Evolutionary conservation across 2,888 invertebrate genomes (phyloP).

Genomic region (Miltochrista miniata): DNA sequence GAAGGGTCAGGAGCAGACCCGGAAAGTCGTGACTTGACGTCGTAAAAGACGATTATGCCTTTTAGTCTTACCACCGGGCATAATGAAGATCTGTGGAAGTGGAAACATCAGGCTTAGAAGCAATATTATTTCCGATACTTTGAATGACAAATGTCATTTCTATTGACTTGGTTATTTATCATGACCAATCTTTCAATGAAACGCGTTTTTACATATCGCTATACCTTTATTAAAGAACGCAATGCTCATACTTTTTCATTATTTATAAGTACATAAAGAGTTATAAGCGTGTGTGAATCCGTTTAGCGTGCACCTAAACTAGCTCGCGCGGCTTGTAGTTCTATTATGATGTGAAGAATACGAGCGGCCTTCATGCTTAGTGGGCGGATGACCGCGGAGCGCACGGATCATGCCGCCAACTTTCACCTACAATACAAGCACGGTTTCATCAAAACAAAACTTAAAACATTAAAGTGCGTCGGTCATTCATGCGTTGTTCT

Average conservation of each 20-base stretch:
- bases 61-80: too few species aligned
- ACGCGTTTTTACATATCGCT: too few species aligned
- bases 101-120: too few species aligned
- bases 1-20: too few species aligned
- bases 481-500: conserved; percentile 26
- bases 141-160: too few species aligned
- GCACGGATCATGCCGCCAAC: conserved; percentile 54
- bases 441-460: conserved; percentile 60
- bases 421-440: conserved; percentile 59
- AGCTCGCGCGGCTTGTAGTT: conserved; percentile 29
- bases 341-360: conserved; percentile 43
- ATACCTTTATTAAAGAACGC: too few species aligned
- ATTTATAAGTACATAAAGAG: not conserved
- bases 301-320: conserved; percentile 26
- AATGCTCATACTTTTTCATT: not conserved
- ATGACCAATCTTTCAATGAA: too few species aligned
- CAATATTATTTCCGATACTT: too few species aligned
- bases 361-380: conserved; percentile 74
- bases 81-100: too few species aligned
- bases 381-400: conserved; percentile 64
- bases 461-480: conserved; percentile 29
- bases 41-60: too few species aligned
- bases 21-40: too few species aligned
- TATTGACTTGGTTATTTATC: too few species aligned
- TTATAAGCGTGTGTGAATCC: conserved; percentile 8